These are phyloP conservation scores for Gymnocephalus cernua DNA, from an alignment of 2,113 vertebrate genomes.

Conservation along the genomic window DNA sequence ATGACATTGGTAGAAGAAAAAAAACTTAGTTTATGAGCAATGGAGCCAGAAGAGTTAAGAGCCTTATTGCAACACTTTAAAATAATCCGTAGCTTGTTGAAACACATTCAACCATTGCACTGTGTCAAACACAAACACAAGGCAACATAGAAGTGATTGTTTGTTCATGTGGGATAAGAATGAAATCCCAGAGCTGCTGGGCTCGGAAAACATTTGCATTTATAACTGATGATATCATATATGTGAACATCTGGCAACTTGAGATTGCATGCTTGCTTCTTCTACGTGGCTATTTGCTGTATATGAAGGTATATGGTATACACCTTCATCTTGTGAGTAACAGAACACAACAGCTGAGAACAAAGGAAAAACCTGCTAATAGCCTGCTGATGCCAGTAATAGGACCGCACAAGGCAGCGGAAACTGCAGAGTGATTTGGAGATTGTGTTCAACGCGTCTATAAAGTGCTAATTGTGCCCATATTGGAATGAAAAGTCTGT, in stretches of 20 bases:
- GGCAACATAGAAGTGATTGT: slow-evolving; percentile 33
- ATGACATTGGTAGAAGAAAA: slow-evolving; percentile 31
- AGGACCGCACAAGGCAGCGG: slow-evolving; percentile 48
- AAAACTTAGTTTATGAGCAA: slow-evolving; percentile 20
- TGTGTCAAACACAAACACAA: slow-evolving; percentile 37
- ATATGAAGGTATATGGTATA: neutral
- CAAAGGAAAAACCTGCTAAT: slow-evolving; percentile 69
- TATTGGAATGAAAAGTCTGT: slow-evolving; percentile 52
- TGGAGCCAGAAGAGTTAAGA: slow-evolving; percentile 39
- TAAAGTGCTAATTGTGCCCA: slow-evolving; percentile 67
- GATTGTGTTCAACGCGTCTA: slow-evolving; percentile 62
- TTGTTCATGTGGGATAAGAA: slow-evolving; percentile 35
- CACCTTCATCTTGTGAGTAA: slow-evolving; percentile 56
- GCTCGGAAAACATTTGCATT: slow-evolving; percentile 24
- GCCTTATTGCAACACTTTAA: slow-evolving; percentile 39
- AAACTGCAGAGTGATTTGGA: slow-evolving; percentile 66
- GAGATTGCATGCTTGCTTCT: slow-evolving; percentile 25
- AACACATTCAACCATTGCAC: slow-evolving; percentile 16
- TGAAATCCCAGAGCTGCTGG: slow-evolving; percentile 44
- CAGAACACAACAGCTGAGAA: slow-evolving; percentile 64
- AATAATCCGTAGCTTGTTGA: slow-evolving; percentile 45
- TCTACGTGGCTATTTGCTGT: neutral
- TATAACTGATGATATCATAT: slow-evolving; percentile 35
- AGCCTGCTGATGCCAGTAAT: slow-evolving; percentile 66
- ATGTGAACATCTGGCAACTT: slow-evolving; percentile 55